Conservation (phyloP, 1,140 invertebrate genomes). For the Drosophila hydei region DNA sequence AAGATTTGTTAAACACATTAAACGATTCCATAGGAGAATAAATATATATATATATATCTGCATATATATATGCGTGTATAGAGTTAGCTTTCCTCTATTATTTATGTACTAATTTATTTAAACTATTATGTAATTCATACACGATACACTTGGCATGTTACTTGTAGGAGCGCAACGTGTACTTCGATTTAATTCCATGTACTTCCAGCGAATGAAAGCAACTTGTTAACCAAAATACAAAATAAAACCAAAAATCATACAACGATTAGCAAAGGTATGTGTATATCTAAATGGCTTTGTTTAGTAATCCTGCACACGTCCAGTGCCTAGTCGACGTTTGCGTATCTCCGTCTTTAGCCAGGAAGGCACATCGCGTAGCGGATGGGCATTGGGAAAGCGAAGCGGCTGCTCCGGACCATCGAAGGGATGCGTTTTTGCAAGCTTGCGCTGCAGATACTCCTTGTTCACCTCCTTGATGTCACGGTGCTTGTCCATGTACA, state of each 20-base stretch:
- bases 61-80: constrained; percentile 10
- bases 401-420: constrained; percentile 87
- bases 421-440: constrained; percentile 93
- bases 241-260: constrained; percentile 19
- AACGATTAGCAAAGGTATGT: constrained; percentile 21
- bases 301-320: constrained; percentile 88
- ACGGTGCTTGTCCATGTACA: constrained; percentile 95
- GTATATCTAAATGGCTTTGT: constrained; percentile 35
- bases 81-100: constrained; percentile 21
- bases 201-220: constrained; percentile 42
- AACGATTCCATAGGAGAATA: constrained; percentile 10
- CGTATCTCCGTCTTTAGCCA: constrained; percentile 90
- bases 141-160: constrained; percentile 8
- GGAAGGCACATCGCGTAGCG: constrained; percentile 87
- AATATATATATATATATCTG: background rate
- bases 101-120: constrained; percentile 47
- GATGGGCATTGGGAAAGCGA: constrained; percentile 90
- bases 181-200: constrained; percentile 47
- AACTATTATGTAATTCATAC: constrained; percentile 42
- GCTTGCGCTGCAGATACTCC: constrained; percentile 92
- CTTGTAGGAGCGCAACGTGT: constrained; percentile 22
- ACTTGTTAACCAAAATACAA: constrained; percentile 43
- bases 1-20: constrained; percentile 54
- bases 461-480: constrained; percentile 95
- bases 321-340: constrained; percentile 88